These are phyloP conservation scores for Pleuronectes platessa DNA, from an alignment of 2,113 vertebrate species.

Conservation along the genomic window DNA sequence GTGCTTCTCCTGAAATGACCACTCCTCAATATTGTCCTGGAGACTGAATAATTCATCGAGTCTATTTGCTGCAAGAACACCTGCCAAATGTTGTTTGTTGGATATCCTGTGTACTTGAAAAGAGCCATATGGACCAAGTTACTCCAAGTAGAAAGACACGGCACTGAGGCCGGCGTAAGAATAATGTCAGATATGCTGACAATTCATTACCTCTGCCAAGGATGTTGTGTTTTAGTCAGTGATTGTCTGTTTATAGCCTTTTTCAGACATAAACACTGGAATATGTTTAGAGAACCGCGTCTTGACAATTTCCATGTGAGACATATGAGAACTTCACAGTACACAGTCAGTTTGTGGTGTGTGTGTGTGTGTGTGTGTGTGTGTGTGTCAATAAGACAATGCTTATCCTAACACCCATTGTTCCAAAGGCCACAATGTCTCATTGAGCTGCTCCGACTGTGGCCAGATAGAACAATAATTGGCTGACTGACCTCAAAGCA, in stretches of 20 bases:
- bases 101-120: slow-evolving; percentile 1
- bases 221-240: too few relatives aligned
- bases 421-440: slow-evolving; percentile 75
- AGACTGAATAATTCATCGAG: slow-evolving; percentile 55
- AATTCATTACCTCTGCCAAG: neutral
- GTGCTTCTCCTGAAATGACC: slow-evolving; percentile 23
- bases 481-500: slow-evolving; percentile 33
- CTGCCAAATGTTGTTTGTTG: neutral
- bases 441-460: slow-evolving; percentile 64
- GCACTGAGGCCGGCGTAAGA: neutral
- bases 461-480: slow-evolving; percentile 45
- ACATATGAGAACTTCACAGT: neutral
- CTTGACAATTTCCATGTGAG: too few relatives aligned
- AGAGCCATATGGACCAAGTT: neutral
- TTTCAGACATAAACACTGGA: too few relatives aligned
- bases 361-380: slow-evolving; percentile 1
- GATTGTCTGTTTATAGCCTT: too few relatives aligned
- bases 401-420: slow-evolving; percentile 60
- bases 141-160: neutral
- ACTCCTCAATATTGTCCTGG: slow-evolving; percentile 34
- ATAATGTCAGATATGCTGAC: too few relatives aligned
- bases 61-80: slow-evolving; percentile 27
- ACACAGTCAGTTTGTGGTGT: neutral
- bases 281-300: too few relatives aligned
- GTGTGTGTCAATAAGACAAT: slow-evolving; percentile 34